phyloP scores from a whole-genome alignment of 1,140 invertebrate genomes.

The Centruroides sculpturatus region DNA sequence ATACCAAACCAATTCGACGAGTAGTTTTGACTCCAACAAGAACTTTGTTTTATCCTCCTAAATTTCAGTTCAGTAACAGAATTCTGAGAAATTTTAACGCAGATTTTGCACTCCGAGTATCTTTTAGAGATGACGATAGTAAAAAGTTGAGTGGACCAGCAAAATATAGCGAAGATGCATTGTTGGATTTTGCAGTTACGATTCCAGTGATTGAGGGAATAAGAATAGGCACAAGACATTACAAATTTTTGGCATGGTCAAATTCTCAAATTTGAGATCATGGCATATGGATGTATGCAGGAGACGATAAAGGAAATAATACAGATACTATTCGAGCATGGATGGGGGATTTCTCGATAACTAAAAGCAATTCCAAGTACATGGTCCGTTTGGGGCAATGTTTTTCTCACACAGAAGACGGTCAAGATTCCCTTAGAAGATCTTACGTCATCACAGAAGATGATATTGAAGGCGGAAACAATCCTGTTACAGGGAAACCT shows the following conservation, averaged over 20 bases:
- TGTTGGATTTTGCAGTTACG: neutral
- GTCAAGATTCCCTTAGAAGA: too few relatives aligned
- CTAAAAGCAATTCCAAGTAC: conserved; percentile 20
- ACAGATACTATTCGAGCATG: conserved; percentile 18
- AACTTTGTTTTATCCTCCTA: conserved; percentile 19
- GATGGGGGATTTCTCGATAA: conserved; percentile 23
- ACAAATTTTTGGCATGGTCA: conserved; percentile 21
- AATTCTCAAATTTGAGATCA: conserved; percentile 25
- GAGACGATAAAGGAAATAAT: conserved; percentile 11
- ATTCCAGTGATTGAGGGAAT: conserved; percentile 13
- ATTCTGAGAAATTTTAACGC: conserved; percentile 21
- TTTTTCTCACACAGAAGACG: conserved; percentile 21
- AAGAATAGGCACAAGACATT: conserved; percentile 14
- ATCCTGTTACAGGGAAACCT: too few relatives aligned
- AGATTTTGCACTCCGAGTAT: conserved; percentile 20
- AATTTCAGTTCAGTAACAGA: conserved; percentile 22
- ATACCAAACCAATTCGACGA: conserved; percentile 2
- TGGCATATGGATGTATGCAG: conserved; percentile 23
- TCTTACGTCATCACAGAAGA: too few relatives aligned
- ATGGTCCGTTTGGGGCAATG: conserved; percentile 26
- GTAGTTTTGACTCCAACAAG: conserved; percentile 21
- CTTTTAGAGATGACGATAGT: conserved; percentile 20
- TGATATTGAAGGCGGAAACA: too few relatives aligned
- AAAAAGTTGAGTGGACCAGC: conserved; percentile 11
- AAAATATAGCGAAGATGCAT: conserved; percentile 2